Evolutionary conservation across 2,888 invertebrate species (phyloP).

Genomic region (Epistrophe grossulariae): DNA sequence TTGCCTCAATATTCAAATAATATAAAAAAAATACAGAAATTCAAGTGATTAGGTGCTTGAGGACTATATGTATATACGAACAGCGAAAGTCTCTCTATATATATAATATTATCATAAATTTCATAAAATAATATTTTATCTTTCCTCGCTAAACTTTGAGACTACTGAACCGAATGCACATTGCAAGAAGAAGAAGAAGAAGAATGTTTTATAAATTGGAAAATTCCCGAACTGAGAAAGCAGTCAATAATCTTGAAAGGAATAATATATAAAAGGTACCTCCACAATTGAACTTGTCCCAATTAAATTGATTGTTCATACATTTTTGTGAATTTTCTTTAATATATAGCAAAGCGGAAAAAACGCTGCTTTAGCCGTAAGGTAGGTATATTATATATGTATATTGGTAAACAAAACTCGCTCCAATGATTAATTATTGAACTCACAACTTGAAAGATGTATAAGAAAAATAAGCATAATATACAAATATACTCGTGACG

Average conservation of each 20-base stretch:
- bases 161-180: conserved; percentile 8
- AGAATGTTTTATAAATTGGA: not conserved
- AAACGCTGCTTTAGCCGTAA: not conserved
- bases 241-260: conserved; percentile 16
- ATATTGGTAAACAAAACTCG: not conserved
- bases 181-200: not conserved
- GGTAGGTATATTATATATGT: not conserved
- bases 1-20: not conserved
- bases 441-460: conserved; percentile 5
- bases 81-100: not conserved
- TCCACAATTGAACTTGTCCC: conserved; percentile 5
- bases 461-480: not conserved
- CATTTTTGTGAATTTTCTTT: not conserved
- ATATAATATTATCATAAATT: not conserved
- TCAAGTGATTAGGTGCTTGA: not conserved
- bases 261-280: not conserved
- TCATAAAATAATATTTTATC: conserved; percentile 2
- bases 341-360: not conserved
- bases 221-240: conserved; percentile 2
- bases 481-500: no score
- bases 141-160: not conserved
- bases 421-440: not conserved
- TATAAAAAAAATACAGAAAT: not conserved
- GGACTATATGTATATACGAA: not conserved
- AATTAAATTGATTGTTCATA: conserved; percentile 33